These are phyloP conservation scores for Phaethornis superciliosus DNA, from an alignment of 2,113 vertebrate species.

Conservation along the genomic window DNA sequence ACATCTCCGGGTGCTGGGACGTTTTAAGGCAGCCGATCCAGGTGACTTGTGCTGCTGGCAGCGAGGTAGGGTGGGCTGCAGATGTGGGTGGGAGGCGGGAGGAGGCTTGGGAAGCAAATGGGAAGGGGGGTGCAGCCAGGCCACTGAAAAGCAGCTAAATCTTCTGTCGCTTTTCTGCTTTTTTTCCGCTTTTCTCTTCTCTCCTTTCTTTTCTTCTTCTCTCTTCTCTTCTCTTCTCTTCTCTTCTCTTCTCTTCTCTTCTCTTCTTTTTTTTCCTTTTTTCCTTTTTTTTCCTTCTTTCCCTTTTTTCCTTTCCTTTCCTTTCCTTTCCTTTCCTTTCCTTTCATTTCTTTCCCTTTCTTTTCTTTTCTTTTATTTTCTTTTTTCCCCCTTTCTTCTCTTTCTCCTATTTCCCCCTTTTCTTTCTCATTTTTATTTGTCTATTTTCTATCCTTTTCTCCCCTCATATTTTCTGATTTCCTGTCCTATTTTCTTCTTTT, in stretches of 20 bases:
- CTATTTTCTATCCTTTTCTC: fast-evolving
- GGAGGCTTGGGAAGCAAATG: slow-evolving; percentile 23
- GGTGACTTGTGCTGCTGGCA: slow-evolving; percentile 28
- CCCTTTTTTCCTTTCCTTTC: fast-evolving
- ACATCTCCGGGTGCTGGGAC: background rate
- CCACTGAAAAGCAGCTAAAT: background rate
- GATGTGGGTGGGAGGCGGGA: slow-evolving; percentile 14
- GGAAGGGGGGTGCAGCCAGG: background rate
- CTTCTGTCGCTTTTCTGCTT: no score
- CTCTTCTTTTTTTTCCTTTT: fast-evolving
- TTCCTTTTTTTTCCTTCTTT: no score
- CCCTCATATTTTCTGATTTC: no score
- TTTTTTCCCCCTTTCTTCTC: fast-evolving
- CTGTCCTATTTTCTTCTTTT: background rate
- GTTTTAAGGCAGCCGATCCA: background rate
- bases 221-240: fast-evolving
- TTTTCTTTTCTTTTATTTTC: fast-evolving
- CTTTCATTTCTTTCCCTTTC: fast-evolving
- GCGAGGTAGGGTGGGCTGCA: slow-evolving; percentile 31
- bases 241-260: fast-evolving
- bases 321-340: fast-evolving
- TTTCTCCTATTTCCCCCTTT: fast-evolving
- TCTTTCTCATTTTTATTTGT: fast-evolving
- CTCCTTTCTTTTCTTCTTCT: fast-evolving
- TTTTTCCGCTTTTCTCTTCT: fast-evolving